A percentile compares a stretch with the other conserved stretches of the same genome.
These are phyloP conservation scores for Prosopocoilus inquinatus DNA, from an alignment of 2,888 invertebrate genomes.

Conservation along the genomic window DNA sequence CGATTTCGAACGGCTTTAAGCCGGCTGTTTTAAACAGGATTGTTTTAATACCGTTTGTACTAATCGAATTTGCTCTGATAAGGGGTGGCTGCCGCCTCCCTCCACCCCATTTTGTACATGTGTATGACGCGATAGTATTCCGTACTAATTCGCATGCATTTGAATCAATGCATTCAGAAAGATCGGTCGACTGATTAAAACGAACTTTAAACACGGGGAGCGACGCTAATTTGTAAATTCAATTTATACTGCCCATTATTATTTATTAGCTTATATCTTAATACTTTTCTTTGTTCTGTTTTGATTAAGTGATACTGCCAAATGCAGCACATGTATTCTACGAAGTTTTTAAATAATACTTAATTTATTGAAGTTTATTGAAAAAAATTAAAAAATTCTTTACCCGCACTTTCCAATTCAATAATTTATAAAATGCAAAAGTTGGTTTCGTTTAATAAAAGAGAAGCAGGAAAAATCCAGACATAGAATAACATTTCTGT, in stretches of 20 bases:
- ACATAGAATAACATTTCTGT: conserved; percentile 4
- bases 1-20: conserved; percentile 37
- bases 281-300: too few species aligned
- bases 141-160: conserved; percentile 45
- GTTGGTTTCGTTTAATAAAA: too few species aligned
- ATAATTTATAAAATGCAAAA: too few species aligned
- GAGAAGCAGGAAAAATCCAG: conserved; percentile 15
- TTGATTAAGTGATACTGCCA: too few species aligned
- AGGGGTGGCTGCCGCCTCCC: conserved; percentile 34
- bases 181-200: conserved; percentile 50
- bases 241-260: conserved; percentile 26
- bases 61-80: conserved; percentile 57
- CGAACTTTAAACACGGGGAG: conserved; percentile 43
- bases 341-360: too few species aligned
- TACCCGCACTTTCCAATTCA: too few species aligned
- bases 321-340: too few species aligned
- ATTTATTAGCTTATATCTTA: conserved; percentile 9
- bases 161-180: conserved; percentile 46
- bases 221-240: conserved; percentile 43
- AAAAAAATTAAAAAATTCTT: too few species aligned
- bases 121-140: conserved; percentile 44
- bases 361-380: too few species aligned
- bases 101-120: conserved; percentile 36
- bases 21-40: conserved; percentile 54
- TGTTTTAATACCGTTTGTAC: conserved; percentile 61